Percentiles rank a stretch among this genome's conserved stretches.
phyloP scores from a whole-genome alignment of 2,113 vertebrate genomes.

The Trematomus loennbergii region DNA sequence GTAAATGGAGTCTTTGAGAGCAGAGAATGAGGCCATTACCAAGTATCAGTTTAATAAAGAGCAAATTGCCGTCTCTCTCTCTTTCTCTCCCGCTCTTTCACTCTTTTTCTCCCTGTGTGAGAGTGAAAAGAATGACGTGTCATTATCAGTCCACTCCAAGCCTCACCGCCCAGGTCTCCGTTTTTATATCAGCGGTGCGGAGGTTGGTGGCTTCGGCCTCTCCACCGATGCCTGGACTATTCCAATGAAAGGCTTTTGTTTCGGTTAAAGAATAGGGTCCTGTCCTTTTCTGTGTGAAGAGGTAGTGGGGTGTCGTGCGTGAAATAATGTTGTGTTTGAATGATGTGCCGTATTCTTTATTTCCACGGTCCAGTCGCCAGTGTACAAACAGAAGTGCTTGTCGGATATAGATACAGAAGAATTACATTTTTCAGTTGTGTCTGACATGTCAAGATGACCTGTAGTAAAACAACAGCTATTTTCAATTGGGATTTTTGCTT shows the following conservation, averaged over 20 bases:
- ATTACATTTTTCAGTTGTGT: background rate
- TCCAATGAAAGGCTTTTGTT: slow-evolving; percentile 39
- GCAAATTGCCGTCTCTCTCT: slow-evolving; percentile 73
- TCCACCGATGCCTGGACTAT: slow-evolving; percentile 14
- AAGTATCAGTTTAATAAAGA: slow-evolving; percentile 88
- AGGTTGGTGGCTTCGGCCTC: slow-evolving; percentile 55
- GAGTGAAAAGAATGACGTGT: slow-evolving; percentile 74
- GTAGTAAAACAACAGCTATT: background rate
- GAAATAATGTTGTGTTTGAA: background rate
- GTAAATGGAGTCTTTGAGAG: slow-evolving; percentile 87
- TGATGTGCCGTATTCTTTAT: background rate
- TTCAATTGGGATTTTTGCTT: background rate
- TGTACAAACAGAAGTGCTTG: background rate
- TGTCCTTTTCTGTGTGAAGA: slow-evolving; percentile 15
- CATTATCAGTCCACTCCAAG: slow-evolving; percentile 75
- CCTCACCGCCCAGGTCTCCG: slow-evolving; percentile 53
- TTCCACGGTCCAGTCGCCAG: too few relatives aligned
- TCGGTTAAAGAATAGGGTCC: background rate
- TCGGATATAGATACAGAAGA: background rate
- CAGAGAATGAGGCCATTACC: slow-evolving; percentile 88
- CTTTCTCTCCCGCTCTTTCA: slow-evolving; percentile 50
- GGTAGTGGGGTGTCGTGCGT: background rate
- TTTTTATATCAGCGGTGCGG: slow-evolving; percentile 51
- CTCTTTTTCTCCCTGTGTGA: slow-evolving; percentile 43
- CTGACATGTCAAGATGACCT: background rate